Evolutionary conservation across 2,888 invertebrate species (phyloP).

Genomic region (Notocelia uddmanniana): DNA sequence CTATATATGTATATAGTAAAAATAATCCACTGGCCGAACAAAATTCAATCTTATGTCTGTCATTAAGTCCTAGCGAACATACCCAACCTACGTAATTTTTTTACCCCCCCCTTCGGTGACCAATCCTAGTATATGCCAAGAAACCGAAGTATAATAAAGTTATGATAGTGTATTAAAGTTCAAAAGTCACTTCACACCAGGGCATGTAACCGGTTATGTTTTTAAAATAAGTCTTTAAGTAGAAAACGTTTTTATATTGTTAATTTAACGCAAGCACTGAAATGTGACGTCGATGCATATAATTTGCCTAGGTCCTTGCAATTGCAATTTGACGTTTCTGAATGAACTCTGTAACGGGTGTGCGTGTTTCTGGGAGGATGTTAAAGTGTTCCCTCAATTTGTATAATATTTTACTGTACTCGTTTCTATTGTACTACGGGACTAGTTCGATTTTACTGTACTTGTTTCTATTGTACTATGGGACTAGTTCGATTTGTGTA

Average conservation of each 20-base stretch:
- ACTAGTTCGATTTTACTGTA: too few relatives aligned
- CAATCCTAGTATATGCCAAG: too few relatives aligned
- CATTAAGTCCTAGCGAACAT: too few relatives aligned
- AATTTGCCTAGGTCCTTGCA: background rate
- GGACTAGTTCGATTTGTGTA: too few relatives aligned
- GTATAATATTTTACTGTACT: too few relatives aligned
- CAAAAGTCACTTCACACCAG: conserved; percentile 5
- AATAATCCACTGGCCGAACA: too few relatives aligned
- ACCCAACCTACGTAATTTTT: too few relatives aligned
- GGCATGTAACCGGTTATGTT: background rate
- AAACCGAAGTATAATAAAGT: too few relatives aligned
- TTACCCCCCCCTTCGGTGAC: too few relatives aligned
- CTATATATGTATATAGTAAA: background rate
- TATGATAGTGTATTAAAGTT: background rate
- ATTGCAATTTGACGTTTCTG: background rate
- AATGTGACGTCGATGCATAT: background rate
- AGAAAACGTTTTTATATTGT: background rate
- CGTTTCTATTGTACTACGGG: too few relatives aligned
- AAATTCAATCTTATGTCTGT: background rate
- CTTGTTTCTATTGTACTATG: too few relatives aligned
- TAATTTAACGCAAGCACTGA: background rate
- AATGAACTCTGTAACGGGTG: background rate
- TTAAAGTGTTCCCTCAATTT: background rate
- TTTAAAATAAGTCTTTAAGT: background rate
- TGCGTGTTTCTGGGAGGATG: background rate